phyloP scores from a whole-genome alignment of 2,113 vertebrate genomes.

The Pogona vitticeps region DNA sequence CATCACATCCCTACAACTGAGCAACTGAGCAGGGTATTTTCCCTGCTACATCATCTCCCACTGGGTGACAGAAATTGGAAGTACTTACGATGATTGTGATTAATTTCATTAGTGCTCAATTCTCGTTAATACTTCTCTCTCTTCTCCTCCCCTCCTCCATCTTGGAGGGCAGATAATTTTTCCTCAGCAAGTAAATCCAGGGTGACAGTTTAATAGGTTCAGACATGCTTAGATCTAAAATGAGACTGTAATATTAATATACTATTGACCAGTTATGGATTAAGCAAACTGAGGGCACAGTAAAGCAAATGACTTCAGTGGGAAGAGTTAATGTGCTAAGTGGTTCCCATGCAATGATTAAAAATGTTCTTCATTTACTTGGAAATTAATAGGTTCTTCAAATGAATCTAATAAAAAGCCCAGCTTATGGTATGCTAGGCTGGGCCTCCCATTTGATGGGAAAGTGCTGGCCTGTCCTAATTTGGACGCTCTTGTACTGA shows the following conservation, averaged over 20 bases:
- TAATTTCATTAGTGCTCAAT: slow-evolving; percentile 77
- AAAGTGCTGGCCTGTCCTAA: slow-evolving; percentile 47
- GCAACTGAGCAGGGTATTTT: slow-evolving; percentile 28
- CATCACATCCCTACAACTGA: background rate
- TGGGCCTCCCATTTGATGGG: slow-evolving; percentile 29
- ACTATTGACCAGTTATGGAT: slow-evolving; percentile 80
- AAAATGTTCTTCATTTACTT: slow-evolving; percentile 73
- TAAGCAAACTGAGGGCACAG: slow-evolving; percentile 68
- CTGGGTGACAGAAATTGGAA: slow-evolving; percentile 69
- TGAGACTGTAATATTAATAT: slow-evolving; percentile 82
- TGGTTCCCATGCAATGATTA: slow-evolving; percentile 65
- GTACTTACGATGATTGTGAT: slow-evolving; percentile 68
- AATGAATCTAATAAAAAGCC: slow-evolving; percentile 72
- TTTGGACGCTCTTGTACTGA: slow-evolving; percentile 35
- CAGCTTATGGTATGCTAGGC: slow-evolving; percentile 40
- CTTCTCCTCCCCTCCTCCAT: slow-evolving; percentile 42
- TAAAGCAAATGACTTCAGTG: slow-evolving; percentile 72
- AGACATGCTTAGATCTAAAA: slow-evolving; percentile 77
- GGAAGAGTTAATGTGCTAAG: slow-evolving; percentile 70
- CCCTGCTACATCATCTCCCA: slow-evolving; percentile 65
- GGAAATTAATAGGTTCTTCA: slow-evolving; percentile 71
- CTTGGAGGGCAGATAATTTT: slow-evolving; percentile 72
- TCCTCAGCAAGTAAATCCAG: slow-evolving; percentile 79
- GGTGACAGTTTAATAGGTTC: slow-evolving; percentile 84
- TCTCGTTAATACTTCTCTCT: slow-evolving; percentile 68